These are phyloP conservation scores for Collichthys lucidus DNA, from an alignment of 2,113 vertebrate genomes.

Conservation along the genomic window DNA sequence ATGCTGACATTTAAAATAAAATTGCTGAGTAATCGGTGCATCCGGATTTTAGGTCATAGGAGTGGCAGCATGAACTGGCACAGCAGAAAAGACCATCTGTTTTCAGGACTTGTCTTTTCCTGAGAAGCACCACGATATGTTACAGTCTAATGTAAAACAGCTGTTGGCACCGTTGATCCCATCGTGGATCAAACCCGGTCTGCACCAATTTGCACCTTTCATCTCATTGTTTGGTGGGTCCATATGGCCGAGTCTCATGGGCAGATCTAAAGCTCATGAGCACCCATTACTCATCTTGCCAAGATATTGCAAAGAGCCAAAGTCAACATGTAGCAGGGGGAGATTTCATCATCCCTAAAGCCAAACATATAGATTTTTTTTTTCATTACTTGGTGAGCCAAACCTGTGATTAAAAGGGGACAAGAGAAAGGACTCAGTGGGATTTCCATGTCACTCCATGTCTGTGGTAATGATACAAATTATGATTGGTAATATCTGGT, in stretches of 20 bases:
- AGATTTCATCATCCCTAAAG: background rate
- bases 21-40: constrained; percentile 7
- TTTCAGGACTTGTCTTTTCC: background rate
- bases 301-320: constrained; percentile 13
- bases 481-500: background rate
- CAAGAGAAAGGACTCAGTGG: background rate
- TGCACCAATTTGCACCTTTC: constrained; percentile 4
- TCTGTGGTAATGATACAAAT: background rate
- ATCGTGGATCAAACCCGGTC: constrained; percentile 10
- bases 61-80: background rate
- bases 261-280: constrained; percentile 8
- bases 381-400: background rate
- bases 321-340: constrained; percentile 1
- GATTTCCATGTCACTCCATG: background rate
- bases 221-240: constrained; percentile 20
- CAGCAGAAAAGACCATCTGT: background rate
- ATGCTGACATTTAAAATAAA: constrained; percentile 34
- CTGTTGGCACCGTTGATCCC: background rate
- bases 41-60: constrained; percentile 1
- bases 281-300: constrained; percentile 9
- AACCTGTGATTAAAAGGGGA: background rate
- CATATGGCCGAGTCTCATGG: constrained; percentile 26
- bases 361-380: background rate
- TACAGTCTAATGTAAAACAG: background rate
- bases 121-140: background rate